phyloP scores from a whole-genome alignment of 2,113 vertebrate genomes.

The Octodon degus region DNA sequence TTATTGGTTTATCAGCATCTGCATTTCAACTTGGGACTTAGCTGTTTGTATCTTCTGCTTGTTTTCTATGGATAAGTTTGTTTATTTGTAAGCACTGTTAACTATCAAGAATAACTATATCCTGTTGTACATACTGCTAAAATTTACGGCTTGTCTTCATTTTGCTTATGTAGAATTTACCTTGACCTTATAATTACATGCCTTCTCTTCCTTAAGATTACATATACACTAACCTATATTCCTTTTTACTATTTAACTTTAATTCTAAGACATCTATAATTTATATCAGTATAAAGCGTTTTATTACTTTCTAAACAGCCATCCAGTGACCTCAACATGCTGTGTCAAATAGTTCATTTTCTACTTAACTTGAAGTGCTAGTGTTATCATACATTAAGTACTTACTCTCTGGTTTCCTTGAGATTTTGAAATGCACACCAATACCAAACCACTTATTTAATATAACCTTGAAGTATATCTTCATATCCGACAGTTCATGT shows the following conservation, averaged over 20 bases:
- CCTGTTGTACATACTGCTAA: constrained; percentile 12
- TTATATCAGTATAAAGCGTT: constrained; percentile 37
- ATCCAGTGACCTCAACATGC: neutral
- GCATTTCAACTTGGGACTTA: constrained; percentile 29
- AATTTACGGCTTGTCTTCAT: constrained; percentile 60
- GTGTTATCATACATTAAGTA: neutral
- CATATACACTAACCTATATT: constrained; percentile 42
- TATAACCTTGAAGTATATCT: neutral
- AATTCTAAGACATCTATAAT: constrained; percentile 28
- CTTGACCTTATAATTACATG: constrained; percentile 37
- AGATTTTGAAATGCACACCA: neutral
- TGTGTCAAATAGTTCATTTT: neutral
- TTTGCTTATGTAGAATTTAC: constrained; percentile 60
- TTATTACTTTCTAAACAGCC: constrained; percentile 60
- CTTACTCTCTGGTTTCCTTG: constrained; percentile 12
- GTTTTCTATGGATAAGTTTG: constrained; percentile 7
- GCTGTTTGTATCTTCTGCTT: neutral
- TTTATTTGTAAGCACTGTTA: constrained; percentile 54
- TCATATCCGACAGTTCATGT: neutral
- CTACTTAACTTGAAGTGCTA: constrained; percentile 24
- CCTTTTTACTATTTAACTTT: constrained; percentile 38
- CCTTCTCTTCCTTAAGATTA: constrained; percentile 56
- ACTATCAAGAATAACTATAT: constrained; percentile 47
- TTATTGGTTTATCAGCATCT: neutral
- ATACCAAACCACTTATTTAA: neutral